These are phyloP conservation scores for Metacarcinus magister DNA, from an alignment of 2,888 invertebrate genomes.

Conservation along the genomic window DNA sequence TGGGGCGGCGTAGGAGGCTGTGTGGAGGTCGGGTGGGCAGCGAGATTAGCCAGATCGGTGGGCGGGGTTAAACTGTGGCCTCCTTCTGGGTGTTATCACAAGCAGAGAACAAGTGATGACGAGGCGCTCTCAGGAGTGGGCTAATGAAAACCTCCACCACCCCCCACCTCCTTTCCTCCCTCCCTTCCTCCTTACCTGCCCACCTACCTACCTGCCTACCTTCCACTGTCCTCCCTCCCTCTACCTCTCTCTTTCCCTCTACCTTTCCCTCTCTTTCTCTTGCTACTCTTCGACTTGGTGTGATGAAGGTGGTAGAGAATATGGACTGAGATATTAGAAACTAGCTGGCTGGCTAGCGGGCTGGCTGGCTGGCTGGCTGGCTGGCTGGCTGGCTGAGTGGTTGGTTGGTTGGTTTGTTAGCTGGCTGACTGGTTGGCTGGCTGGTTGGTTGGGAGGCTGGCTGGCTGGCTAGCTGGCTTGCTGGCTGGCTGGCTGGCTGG, in stretches of 20 bases:
- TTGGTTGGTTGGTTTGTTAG: not conserved
- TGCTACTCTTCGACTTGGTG: not conserved
- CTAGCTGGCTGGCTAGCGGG: not conserved
- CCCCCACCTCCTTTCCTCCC: not conserved
- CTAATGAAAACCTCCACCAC: constrained; percentile 73
- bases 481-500: not conserved
- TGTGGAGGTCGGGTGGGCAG: constrained; percentile 29
- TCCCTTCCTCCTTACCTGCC: not conserved
- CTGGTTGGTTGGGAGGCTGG: not conserved
- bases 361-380: not conserved
- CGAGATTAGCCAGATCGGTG: constrained; percentile 78
- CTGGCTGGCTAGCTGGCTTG: not conserved
- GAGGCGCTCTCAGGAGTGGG: constrained; percentile 72
- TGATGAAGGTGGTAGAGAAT: not conserved
- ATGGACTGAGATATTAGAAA: not conserved
- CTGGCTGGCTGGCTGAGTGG: not conserved
- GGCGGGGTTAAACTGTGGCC: constrained; percentile 75
- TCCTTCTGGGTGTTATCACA: constrained; percentile 78
- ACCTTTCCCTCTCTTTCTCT: constrained; percentile 34
- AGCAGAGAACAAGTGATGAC: constrained; percentile 75
- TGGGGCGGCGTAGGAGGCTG: not conserved
- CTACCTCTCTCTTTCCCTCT: not conserved
- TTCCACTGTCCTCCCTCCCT: not conserved
- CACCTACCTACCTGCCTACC: not conserved
- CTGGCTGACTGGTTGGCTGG: not conserved